Evolutionary conservation across 2,113 vertebrate species (phyloP).

Genomic region (Petaurus breviceps): DNA sequence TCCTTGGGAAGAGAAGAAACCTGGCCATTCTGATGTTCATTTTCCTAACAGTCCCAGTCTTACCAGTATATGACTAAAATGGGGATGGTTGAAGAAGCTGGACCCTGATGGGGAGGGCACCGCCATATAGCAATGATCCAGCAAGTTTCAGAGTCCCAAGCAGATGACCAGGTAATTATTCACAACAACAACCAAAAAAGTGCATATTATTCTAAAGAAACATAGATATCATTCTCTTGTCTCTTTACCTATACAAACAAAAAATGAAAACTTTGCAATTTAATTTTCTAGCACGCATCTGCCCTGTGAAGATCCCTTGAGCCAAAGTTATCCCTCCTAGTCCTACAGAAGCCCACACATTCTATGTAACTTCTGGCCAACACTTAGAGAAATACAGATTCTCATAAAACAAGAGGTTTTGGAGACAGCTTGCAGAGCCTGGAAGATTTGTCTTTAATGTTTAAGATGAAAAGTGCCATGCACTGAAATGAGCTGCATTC

Average conservation of each 20-base stretch:
- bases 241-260: slow-evolving; percentile 10
- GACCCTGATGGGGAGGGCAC: neutral
- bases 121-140: slow-evolving; percentile 8
- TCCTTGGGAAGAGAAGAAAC: neutral
- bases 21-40: neutral
- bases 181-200: slow-evolving; percentile 8
- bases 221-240: neutral
- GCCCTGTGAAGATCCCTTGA: slow-evolving; percentile 40
- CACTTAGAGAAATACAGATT: slow-evolving; percentile 27
- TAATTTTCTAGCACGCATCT: slow-evolving; percentile 26
- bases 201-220: slow-evolving; percentile 20
- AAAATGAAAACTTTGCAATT: neutral
- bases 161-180: neutral
- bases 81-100: slow-evolving; percentile 44
- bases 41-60: neutral
- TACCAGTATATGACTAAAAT: neutral
- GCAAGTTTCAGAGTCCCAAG: neutral
- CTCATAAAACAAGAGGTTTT: neutral
- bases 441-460: neutral
- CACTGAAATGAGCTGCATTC: slow-evolving; percentile 63
- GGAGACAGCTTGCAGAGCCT: neutral
- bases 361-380: neutral
- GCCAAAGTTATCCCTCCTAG: neutral
- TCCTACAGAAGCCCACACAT: neutral
- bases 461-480: slow-evolving; percentile 62